Evolutionary conservation across 2,797 vertebrate species (phyloP), one percentile per base, ranked within the genome.

Genomic region (Linurgus olivaceus): DNA sequence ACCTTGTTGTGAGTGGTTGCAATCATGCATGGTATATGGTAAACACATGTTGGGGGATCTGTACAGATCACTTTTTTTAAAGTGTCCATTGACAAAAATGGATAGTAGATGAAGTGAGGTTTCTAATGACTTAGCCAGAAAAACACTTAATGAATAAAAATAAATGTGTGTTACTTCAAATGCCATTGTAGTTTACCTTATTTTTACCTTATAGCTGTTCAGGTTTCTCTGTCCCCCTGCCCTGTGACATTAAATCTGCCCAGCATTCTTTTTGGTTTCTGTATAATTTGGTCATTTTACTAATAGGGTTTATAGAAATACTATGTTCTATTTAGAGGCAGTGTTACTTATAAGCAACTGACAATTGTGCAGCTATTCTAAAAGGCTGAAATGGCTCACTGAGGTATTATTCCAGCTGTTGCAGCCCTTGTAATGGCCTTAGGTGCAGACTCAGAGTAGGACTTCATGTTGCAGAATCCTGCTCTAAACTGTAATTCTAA

Each of bases 331-430:
- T 81, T 97, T 95, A 94, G 93, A 97, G 42, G 93, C 70, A 96
- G 94, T 31, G 54, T 75, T 92, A 91, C 37, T 25, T 90, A 94
- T 85, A 94, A 94, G 93, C 76, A 97, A 97, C 94, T 88, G 88
- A 89, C 94, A 95, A 86, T 94, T 95, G 87, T 93, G 93, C 57
- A 45, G 84, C 89, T 80, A 10, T 86, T 95, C 84, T 59, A 62
- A 93, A 95, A 94, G 59, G 89, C 88, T 94, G 90, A 73, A 83
- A 94, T 62, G 82, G 93, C 95, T 97, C 95, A 94, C 95, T 3
- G 73, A 97, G 95, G 95, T 84, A 93, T 93, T 92, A 11, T 24
- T 93, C 95, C 97, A 98, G 97, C 95, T 97, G 96, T 82, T 96
- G 83, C 45, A 96, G 94, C 62, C 91, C 38, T 37, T 93, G 88